Base-by-base conservation (phyloP, 2,113 vertebrate genomes). In the Poecilia latipinna region DNA sequence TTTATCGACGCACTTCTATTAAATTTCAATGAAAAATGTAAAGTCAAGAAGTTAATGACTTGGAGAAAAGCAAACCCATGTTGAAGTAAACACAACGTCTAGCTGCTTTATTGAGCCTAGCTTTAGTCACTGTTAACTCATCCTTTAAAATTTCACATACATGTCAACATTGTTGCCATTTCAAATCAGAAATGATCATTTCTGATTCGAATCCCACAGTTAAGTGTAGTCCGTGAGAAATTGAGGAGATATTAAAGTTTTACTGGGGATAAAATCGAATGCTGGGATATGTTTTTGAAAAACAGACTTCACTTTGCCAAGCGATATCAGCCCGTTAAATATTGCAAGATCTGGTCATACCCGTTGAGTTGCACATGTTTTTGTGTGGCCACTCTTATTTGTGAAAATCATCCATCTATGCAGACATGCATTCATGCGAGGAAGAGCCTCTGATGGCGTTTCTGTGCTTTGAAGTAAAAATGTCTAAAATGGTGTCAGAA, bases 401-500 rank as follows among this genome's bases (percentile, higher is more conserved):
- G 39, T 73, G 24, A 48, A 82, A 32, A 48, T 4, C 33, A 15
- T 65, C 19, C 54, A 0, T 68, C 54, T 70, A 42, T 74, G 61
- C 28, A 61, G 42, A 64, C 73, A 68, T 44, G 12, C 35, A 24
- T 80, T 5, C 28, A 12, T 65, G 44, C 71, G 33, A 24, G 35
- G 15, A 54, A 8, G 26, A 67, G n/a, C 28, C 26, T 68, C 61
- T 66, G 57, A 39, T 68, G 28, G 61, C 60, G 24, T 4, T 57
- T 68, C 31, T 15, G 26, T 24, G 64, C 42, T 69, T 66, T 10
- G 0, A 6, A 73, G 35, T 44, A 51, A 33, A 35, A 82, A 66
- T 54, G 39, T 77, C 13, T 44, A 33, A 57, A 84, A 33, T 7
- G 3, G 28, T 31, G 24, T 63, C 37, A 28, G 22, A 29, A 12